Base-by-base conservation (phyloP, 2,888 invertebrate genomes). In the Chloromyia formosa region DNA sequence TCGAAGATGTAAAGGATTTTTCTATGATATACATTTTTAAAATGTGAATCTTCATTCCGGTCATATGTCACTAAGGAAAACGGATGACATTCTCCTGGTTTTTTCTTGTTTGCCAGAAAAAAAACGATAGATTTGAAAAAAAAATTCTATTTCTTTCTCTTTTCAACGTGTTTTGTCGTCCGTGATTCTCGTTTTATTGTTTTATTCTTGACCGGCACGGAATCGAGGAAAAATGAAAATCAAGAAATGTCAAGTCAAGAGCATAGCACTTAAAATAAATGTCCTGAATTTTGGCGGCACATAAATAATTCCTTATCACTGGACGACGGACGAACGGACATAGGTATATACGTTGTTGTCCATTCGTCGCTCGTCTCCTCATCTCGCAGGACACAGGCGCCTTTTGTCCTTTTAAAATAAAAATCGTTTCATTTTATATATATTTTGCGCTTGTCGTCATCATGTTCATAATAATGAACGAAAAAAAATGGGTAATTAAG, bases 281-380 rank as follows among this genome's bases (percentile, higher is more conserved):
- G 76, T 74, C 74, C 73, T 73, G 58, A 73, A 74, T 74, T 74
- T 77, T 75, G 77, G 77, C 77, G 77, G 77, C 77, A 77, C 77
- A 77, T 77, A 77, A 77, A 77, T 77, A 75, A 75, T 74, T 75
- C 75, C 77, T 77, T 77, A 77, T 77, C 77, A 75, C 62, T 74
- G 74, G 74, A 71, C 71, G 71, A 71, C 71, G 66, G 66, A 49
- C 49, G 49, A 5, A 62, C 23, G 42, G 74, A 69, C 75, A 61
- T 45, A 66, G 58, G 27, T 35, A 35, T 35, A 35, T 35, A 35
- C 27, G 27, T 35, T 4, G 27, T 4, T 35, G 27, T 35, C 27
- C 27, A 35, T 35, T 49, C n/a, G 49, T 12, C 61, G 49, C n/a
- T 68, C 53, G 66, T 75, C 40, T 62, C 45, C 45, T 18, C 58